phyloP scores from a whole-genome alignment of 2,113 vertebrate genomes.

The Alces alces region DNA sequence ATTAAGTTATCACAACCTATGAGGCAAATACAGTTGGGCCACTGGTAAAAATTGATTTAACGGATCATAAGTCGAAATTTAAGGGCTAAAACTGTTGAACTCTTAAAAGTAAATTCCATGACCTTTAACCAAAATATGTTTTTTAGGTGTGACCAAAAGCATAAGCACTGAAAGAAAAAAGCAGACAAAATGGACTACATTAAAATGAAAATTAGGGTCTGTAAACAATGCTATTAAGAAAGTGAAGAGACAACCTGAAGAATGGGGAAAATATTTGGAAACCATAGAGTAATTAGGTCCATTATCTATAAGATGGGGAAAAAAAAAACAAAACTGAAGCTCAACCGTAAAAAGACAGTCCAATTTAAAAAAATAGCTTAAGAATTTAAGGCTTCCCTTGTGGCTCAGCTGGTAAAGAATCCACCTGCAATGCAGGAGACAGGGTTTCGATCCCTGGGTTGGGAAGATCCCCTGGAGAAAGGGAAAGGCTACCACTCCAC shows the following conservation, averaged over 20 bases:
- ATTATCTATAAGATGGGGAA: not conserved
- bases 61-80: not conserved
- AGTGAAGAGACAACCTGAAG: not conserved
- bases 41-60: not conserved
- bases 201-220: not conserved
- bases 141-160: not conserved
- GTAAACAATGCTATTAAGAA: not conserved
- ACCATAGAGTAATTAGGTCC: not conserved
- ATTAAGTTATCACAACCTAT: not conserved
- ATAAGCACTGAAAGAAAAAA: not conserved
- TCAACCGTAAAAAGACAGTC: not conserved
- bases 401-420: not conserved
- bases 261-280: not conserved
- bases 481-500: not conserved
- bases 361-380: not conserved
- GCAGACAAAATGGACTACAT: not conserved
- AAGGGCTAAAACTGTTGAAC: not conserved
- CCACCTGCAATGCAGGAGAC: accelerated
- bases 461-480: not conserved
- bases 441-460: not conserved
- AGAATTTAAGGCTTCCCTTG: not conserved
- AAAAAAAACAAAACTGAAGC: not conserved
- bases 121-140: not conserved
- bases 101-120: not conserved
- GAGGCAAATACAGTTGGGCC: not conserved